Conservation (phyloP, 2,113 vertebrate genomes). For the Pelecanus crispus region DNA sequence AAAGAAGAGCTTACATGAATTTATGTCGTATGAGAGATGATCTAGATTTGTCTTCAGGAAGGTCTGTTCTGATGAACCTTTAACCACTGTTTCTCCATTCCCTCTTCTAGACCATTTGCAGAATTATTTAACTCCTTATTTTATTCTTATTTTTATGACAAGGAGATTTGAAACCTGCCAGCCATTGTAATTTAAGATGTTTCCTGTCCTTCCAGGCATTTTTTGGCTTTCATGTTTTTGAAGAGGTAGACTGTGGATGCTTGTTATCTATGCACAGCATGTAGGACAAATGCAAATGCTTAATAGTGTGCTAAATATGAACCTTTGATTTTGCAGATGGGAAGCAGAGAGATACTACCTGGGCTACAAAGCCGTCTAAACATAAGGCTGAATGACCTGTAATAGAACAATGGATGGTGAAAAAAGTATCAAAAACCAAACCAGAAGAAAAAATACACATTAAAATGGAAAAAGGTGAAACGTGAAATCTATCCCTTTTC, state of each 20-base stretch:
- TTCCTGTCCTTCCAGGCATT: neutral
- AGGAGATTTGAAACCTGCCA: neutral
- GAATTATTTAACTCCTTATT: neutral
- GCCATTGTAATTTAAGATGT: neutral
- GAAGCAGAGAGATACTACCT: neutral
- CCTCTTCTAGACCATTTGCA: neutral
- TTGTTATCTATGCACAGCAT: neutral
- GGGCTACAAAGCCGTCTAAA: neutral
- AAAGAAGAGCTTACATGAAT: neutral
- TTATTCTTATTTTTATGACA: neutral
- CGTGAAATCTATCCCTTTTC: conserved; percentile 35
- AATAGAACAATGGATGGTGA: conserved; percentile 2
- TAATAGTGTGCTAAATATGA: neutral
- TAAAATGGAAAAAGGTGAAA: conserved; percentile 48
- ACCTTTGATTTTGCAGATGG: neutral
- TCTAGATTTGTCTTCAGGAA: neutral
- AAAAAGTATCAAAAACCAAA: neutral
- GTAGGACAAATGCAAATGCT: neutral
- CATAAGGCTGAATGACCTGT: neutral
- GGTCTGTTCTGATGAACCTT: neutral
- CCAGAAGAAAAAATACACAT: conserved; percentile 8
- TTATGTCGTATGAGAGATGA: neutral
- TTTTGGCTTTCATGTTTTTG: neutral
- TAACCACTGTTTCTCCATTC: neutral
- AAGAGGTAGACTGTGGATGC: neutral